These are phyloP conservation scores for Vidua chalybeata DNA, from an alignment of 2,113 vertebrate species.

Conservation along the genomic window DNA sequence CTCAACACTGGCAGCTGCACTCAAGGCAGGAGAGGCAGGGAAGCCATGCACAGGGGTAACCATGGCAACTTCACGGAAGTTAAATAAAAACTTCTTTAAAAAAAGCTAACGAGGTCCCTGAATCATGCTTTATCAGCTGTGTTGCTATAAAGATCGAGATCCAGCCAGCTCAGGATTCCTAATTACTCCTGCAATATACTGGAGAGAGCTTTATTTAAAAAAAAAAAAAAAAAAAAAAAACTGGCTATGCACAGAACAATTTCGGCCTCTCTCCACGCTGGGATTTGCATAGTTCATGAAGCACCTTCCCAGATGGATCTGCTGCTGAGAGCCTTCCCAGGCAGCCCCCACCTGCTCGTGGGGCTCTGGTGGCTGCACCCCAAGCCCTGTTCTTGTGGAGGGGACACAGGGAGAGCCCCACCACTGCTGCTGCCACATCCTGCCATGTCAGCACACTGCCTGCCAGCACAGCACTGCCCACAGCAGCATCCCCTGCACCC, in stretches of 20 bases:
- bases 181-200: slow-evolving; percentile 49
- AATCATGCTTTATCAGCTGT: slow-evolving; percentile 48
- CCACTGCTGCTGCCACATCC: not conserved
- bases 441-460: not conserved
- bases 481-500: not conserved
- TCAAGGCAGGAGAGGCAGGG: slow-evolving; percentile 41
- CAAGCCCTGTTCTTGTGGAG: accelerated
- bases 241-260: not conserved
- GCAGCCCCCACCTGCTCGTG: not conserved
- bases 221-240: not conserved
- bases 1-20: slow-evolving; percentile 41
- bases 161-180: slow-evolving; percentile 45
- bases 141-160: slow-evolving; percentile 48
- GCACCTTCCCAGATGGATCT: not conserved
- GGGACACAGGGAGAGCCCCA: not conserved
- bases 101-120: slow-evolving; percentile 68
- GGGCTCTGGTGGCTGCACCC: not conserved
- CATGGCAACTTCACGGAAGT: slow-evolving; percentile 75
- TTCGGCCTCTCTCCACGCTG: not conserved
- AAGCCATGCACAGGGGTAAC: slow-evolving; percentile 67
- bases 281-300: not conserved
- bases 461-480: accelerated
- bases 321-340: not conserved
- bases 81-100: slow-evolving; percentile 73
- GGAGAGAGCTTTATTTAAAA: slow-evolving; percentile 55